A percentile compares a stretch with the other conserved stretches of the same genome.
Evolutionary conservation across 1,140 invertebrate genomes (phyloP).

Genomic region (Zophobas morio): DNA sequence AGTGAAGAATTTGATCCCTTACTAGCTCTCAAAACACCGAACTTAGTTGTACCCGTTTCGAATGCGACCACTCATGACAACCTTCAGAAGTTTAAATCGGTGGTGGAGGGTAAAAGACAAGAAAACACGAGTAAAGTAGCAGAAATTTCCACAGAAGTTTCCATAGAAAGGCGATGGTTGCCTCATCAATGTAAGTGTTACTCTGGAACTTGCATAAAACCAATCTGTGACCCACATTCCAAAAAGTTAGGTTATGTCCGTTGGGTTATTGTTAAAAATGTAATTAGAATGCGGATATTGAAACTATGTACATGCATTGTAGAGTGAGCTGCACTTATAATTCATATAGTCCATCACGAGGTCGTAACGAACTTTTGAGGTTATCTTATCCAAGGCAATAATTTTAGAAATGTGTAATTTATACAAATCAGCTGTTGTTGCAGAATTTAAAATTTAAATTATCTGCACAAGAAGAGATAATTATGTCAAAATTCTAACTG

Average conservation of each 20-base stretch:
- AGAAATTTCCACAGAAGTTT: neutral
- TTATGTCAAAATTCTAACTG: too few species aligned
- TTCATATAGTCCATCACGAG: neutral
- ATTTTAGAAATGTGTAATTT: neutral
- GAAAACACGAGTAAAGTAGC: slow-evolving; percentile 46
- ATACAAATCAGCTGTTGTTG: neutral
- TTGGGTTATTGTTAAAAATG: neutral
- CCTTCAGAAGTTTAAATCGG: slow-evolving; percentile 72
- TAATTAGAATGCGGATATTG: neutral
- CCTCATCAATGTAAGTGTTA: slow-evolving; percentile 65
- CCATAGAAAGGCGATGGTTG: slow-evolving; percentile 62
- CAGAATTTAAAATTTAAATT: neutral
- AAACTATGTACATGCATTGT: neutral
- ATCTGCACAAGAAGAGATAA: neutral
- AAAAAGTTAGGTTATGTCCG: slow-evolving; percentile 41
- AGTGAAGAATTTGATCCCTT: slow-evolving; percentile 79
- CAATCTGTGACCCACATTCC: neutral
- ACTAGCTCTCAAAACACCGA: slow-evolving; percentile 75
- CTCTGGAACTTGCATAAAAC: neutral
- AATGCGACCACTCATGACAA: slow-evolving; percentile 76
- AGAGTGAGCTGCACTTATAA: neutral
- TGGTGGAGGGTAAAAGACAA: slow-evolving; percentile 42
- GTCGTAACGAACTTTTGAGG: neutral
- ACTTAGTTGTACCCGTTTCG: slow-evolving; percentile 70
- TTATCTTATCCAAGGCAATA: neutral